Base-by-base conservation (phyloP, 2,797 vertebrate species). In the Selene dorsalis region DNA sequence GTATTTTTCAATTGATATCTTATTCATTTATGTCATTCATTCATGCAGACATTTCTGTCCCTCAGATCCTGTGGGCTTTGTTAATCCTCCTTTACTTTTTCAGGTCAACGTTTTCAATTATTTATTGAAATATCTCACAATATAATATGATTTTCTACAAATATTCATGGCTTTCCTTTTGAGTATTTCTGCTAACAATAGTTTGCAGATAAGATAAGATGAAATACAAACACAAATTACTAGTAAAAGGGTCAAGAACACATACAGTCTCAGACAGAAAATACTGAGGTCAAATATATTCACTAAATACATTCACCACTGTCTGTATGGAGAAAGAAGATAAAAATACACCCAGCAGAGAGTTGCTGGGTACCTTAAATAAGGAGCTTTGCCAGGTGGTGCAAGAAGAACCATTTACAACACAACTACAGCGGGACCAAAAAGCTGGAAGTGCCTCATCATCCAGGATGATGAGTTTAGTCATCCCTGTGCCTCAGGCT, bases 391-490 rank as follows among this genome's bases (percentile, higher is more conserved):
- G 41, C 32, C 45, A 41, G 41, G 17, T 56, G 69, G 58, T 66
- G 58, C 73, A 59, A 61, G 61, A 45, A 48, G 32, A 74, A 35
- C n/a, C 20, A 58, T 77, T 76, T 76, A 35, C 38, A 56, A 67
- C 50, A 39, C 39, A 43, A 9, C 20, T 9, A 56, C 76, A 65
- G 24, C n/a, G 28, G 74, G 77, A 68, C 30, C 38, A 22, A 45
- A 52, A 55, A 56, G 68, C 71, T 71, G 69, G 65, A 62, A 76
- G 78, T 62, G 61, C n/a, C 62, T 80, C 80, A 53, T 82, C 77
- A 39, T 52, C 62, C 69, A 9, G 26, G 53, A 43, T 80, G 85
- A 88, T 76, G 84, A 87, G 79, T 84, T 82, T 13, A 50, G 77
- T 75, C 79, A 53, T 70, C 79, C 78, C 65, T 16, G n/a, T 13